phyloP scores from a whole-genome alignment of 2,888 invertebrate genomes.

The Panopea generosa region DNA sequence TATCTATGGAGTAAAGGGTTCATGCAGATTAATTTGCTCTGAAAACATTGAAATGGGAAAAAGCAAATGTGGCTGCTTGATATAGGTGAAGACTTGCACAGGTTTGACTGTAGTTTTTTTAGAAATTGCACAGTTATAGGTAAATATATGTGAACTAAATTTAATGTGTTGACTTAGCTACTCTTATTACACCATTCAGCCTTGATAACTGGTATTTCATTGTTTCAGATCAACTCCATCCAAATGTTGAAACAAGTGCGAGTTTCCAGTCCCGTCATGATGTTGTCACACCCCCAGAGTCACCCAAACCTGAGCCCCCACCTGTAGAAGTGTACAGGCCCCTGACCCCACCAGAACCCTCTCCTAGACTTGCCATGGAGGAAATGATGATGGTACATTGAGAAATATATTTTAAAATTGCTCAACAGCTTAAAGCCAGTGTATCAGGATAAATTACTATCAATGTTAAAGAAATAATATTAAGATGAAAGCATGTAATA shows the following conservation, averaged over 20 bases:
- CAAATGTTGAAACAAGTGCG: conserved; percentile 36
- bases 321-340: conserved; percentile 47
- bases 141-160: too few relatives aligned
- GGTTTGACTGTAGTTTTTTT: too few relatives aligned
- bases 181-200: too few relatives aligned
- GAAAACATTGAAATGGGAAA: too few relatives aligned
- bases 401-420: background rate
- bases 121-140: too few relatives aligned
- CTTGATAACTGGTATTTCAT: too few relatives aligned
- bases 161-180: too few relatives aligned
- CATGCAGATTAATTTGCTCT: too few relatives aligned
- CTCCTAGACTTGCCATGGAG: conserved; percentile 62
- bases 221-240: conserved; percentile 49
- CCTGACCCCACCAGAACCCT: conserved; percentile 60
- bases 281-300: conserved; percentile 69
- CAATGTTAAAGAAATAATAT: background rate
- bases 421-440: background rate
- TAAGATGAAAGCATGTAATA: background rate
- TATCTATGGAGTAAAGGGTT: too few relatives aligned
- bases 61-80: too few relatives aligned
- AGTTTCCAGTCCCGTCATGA: conserved; percentile 63
- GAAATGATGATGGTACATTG: conserved; percentile 4
- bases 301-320: conserved; percentile 69
- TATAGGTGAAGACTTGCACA: too few relatives aligned
- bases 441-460: conserved; percentile 17